These are phyloP conservation scores for Cylloceria caligata DNA, from an alignment of 2,888 invertebrate genomes.

Conservation along the genomic window DNA sequence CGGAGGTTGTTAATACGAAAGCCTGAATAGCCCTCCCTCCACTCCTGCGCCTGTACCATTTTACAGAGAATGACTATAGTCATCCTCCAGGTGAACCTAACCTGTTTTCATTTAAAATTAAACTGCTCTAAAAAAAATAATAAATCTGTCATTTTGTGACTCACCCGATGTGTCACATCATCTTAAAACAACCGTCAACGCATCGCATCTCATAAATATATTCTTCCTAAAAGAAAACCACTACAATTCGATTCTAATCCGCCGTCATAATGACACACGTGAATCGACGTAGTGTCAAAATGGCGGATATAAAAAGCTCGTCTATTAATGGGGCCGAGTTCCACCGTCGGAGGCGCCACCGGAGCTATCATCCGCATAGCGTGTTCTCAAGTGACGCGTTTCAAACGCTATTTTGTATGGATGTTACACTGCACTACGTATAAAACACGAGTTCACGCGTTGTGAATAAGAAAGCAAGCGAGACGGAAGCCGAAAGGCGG, in stretches of 20 bases:
- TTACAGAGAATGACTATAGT: too few relatives aligned
- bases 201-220: too few relatives aligned
- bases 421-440: background rate
- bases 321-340: background rate
- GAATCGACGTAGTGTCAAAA: background rate
- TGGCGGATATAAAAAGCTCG: background rate
- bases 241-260: too few relatives aligned
- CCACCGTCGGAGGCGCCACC: background rate
- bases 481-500: conserved; percentile 9
- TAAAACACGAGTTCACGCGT: conserved; percentile 26
- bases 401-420: background rate
- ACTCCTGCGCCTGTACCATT: too few relatives aligned
- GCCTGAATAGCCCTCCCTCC: background rate
- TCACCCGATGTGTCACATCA: too few relatives aligned
- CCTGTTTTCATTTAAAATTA: too few relatives aligned
- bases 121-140: too few relatives aligned
- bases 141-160: too few relatives aligned
- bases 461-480: background rate
- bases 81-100: too few relatives aligned
- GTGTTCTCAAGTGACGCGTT: background rate
- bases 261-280: background rate
- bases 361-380: background rate
- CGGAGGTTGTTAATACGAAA: background rate
- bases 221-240: background rate
- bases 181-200: too few relatives aligned